Conservation (phyloP, 1,140 invertebrate genomes). For the Ceratosolen fusciceps region DNA sequence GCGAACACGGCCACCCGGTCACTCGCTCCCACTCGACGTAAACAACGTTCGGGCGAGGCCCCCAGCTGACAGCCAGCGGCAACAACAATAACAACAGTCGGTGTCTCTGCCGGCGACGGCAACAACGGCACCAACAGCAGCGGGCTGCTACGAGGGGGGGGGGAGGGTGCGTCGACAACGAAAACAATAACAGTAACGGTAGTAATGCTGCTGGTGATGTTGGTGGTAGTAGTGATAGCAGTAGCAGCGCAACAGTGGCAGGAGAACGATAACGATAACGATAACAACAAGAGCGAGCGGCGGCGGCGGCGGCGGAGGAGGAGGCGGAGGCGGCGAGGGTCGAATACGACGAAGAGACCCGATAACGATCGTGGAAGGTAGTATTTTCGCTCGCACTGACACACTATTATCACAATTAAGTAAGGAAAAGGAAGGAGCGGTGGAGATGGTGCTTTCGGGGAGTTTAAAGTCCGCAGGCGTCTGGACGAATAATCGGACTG, state of each 20-base stretch:
- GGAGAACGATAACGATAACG: not conserved
- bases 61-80: not conserved
- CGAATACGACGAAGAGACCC: too few species aligned
- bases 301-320: not conserved
- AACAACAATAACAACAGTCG: not conserved
- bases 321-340: not conserved
- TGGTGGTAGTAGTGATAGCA: not conserved
- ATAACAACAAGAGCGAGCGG: not conserved
- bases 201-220: not conserved
- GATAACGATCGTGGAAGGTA: too few species aligned
- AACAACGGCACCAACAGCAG: not conserved
- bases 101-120: too few species aligned
- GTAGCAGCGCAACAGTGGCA: not conserved
- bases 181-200: not conserved
- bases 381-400: constrained; percentile 14
- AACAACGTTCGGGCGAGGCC: not conserved
- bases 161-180: not conserved
- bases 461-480: constrained; percentile 49
- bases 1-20: not conserved
- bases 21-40: not conserved
- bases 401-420: too few species aligned
- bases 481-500: constrained; percentile 53
- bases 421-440: not conserved
- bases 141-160: not conserved
- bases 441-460: constrained; percentile 35